Evolutionary conservation across 2,888 invertebrate genomes (phyloP).

Genomic region (Xylocampa areola): DNA sequence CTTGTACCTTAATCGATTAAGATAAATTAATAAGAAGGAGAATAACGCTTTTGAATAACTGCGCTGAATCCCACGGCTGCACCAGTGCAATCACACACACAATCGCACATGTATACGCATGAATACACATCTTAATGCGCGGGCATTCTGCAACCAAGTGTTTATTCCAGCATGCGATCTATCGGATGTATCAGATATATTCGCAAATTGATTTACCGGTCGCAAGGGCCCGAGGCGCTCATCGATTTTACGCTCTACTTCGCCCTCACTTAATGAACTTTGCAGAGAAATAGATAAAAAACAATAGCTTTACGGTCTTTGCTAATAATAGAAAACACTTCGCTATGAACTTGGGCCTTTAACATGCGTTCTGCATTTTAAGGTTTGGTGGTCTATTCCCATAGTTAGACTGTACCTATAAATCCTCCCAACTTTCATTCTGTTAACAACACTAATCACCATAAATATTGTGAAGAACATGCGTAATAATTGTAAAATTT

Average conservation of each 20-base stretch:
- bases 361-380: too few relatives aligned
- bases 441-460: too few relatives aligned
- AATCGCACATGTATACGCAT: background rate
- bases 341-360: too few relatives aligned
- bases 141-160: conserved; percentile 21
- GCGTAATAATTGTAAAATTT: too few relatives aligned
- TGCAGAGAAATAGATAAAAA: conserved; percentile 53
- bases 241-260: conserved; percentile 71
- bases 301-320: conserved; percentile 39
- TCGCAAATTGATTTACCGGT: conserved; percentile 68
- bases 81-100: background rate
- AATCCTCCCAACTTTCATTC: too few relatives aligned
- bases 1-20: too few relatives aligned
- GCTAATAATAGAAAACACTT: conserved; percentile 13
- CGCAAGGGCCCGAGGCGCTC: conserved; percentile 54
- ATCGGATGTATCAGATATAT: conserved; percentile 47
- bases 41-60: background rate
- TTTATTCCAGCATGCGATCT: conserved; percentile 13
- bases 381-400: too few relatives aligned
- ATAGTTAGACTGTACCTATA: too few relatives aligned
- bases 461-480: too few relatives aligned
- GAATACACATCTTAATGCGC: background rate
- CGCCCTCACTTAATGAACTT: conserved; percentile 63
- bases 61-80: background rate
- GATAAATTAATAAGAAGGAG: background rate